Evolutionary conservation across 2,888 invertebrate species (phyloP).

Genomic region (Lamproptera curius): DNA sequence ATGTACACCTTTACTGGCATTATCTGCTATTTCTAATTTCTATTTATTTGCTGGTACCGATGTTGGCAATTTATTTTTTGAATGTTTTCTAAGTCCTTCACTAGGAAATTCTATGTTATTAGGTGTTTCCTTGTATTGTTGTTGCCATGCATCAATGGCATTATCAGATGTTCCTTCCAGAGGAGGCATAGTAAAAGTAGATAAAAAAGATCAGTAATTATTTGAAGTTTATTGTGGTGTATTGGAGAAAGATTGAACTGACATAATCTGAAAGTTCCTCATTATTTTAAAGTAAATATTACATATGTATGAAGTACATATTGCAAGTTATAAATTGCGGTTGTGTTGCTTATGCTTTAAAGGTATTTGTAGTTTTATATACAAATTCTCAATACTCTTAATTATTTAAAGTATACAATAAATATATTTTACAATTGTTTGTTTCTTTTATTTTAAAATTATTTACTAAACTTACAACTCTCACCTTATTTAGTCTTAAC

Average conservation of each 20-base stretch:
- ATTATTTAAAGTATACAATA: too few relatives aligned
- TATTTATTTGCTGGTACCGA: conserved; percentile 89
- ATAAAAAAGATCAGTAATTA: neutral
- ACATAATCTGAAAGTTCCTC: conserved; percentile 19
- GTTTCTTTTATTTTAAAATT: too few relatives aligned
- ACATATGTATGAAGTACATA: conserved; percentile 18
- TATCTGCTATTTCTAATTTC: conserved; percentile 91
- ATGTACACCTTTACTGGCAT: conserved; percentile 84
- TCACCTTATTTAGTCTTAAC: too few relatives aligned
- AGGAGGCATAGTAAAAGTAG: conserved; percentile 26
- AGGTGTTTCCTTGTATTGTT: conserved; percentile 55
- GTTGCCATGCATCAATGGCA: conserved; percentile 68
- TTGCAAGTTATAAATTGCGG: conserved; percentile 5
- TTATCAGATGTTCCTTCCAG: conserved; percentile 57
- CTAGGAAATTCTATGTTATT: conserved; percentile 48
- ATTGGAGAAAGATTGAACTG: conserved; percentile 27
- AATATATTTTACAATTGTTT: too few relatives aligned
- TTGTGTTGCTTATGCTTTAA: conserved; percentile 15
- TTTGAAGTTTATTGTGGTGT: conserved; percentile 28
- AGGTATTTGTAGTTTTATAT: conserved; percentile 11
- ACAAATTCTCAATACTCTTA: conserved; percentile 6
- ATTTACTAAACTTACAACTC: too few relatives aligned
- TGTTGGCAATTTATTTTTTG: conserved; percentile 84
- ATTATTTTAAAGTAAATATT: conserved; percentile 11
- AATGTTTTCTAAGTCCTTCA: conserved; percentile 69